These are phyloP conservation scores for Drosophila dives DNA, from an alignment of 2,888 invertebrate genomes.

Conservation along the genomic window DNA sequence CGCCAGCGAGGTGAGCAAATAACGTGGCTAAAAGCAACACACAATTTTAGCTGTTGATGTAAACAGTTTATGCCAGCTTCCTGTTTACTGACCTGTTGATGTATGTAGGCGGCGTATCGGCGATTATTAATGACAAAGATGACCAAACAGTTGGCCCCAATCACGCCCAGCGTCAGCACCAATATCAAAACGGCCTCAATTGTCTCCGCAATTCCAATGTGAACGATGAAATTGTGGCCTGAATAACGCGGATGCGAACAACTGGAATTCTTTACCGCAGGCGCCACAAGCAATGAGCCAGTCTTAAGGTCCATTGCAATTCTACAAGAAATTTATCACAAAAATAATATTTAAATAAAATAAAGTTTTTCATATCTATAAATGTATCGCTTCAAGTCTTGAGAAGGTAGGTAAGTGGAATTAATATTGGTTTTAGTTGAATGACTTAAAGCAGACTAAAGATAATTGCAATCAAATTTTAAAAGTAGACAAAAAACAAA, in stretches of 20 bases:
- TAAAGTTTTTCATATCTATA: too few relatives aligned
- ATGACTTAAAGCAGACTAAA: neutral
- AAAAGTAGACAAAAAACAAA: neutral
- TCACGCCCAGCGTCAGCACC: conserved; percentile 91
- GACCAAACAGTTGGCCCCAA: conserved; percentile 91
- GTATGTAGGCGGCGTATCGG: conserved; percentile 93
- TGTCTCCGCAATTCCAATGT: conserved; percentile 89
- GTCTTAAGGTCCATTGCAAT: conserved; percentile 85
- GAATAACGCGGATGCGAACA: conserved; percentile 90
- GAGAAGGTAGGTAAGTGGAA: neutral
- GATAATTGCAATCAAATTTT: neutral
- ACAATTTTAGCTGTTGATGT: conserved; percentile 5
- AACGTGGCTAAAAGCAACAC: conserved; percentile 89
- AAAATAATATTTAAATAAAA: too few relatives aligned
- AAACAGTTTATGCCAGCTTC: neutral
- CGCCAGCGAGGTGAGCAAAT: conserved; percentile 93
- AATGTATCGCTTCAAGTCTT: neutral
- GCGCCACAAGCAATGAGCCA: conserved; percentile 90
- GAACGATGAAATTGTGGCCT: conserved; percentile 88
- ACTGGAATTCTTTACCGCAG: conserved; percentile 92
- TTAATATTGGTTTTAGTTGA: neutral
- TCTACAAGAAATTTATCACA: conserved; percentile 56
- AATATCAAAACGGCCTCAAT: conserved; percentile 92
- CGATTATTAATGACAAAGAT: conserved; percentile 94
- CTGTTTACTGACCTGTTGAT: conserved; percentile 90